Percentiles rank a stretch among this genome's conserved stretches.
These are phyloP conservation scores for Meliscaeva auricollis DNA, from an alignment of 2,888 invertebrate genomes.

Conservation along the genomic window DNA sequence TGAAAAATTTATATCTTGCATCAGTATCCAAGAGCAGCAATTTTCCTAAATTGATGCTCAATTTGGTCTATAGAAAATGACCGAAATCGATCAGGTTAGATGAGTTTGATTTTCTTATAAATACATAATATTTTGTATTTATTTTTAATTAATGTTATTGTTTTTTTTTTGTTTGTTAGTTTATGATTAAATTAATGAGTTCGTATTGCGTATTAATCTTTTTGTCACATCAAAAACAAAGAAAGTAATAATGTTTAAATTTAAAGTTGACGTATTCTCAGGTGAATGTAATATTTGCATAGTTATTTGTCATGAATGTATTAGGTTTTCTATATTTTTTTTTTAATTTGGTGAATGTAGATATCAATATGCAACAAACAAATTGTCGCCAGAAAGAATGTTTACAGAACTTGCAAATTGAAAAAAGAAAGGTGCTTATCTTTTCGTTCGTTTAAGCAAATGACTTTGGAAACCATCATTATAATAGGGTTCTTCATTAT, in stretches of 20 bases:
- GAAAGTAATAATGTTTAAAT: neutral
- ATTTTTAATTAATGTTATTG: conserved; percentile 33
- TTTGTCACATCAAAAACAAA: neutral
- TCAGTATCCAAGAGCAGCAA: conserved; percentile 63
- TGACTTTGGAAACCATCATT: too few species aligned
- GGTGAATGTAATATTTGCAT: neutral
- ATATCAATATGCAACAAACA: too few species aligned
- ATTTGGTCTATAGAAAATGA: conserved; percentile 73
- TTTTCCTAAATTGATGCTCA: conserved; percentile 52
- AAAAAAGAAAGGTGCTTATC: too few species aligned
- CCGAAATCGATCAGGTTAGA: conserved; percentile 79
- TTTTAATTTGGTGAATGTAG: neutral
- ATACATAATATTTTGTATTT: conserved; percentile 16
- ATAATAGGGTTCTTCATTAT: too few species aligned
- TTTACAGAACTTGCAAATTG: too few species aligned
- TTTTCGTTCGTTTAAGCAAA: too few species aligned
- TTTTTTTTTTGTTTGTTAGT: neutral
- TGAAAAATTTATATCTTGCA: neutral
- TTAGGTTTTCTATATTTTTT: neutral
- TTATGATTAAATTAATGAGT: conserved; percentile 13
- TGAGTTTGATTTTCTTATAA: conserved; percentile 63
- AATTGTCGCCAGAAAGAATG: too few species aligned
- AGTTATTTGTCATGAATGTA: neutral
- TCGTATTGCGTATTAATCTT: conserved; percentile 23
- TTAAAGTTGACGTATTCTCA: neutral